Conservation (phyloP, 2,113 vertebrate species). For the Miniopterus natalensis region DNA sequence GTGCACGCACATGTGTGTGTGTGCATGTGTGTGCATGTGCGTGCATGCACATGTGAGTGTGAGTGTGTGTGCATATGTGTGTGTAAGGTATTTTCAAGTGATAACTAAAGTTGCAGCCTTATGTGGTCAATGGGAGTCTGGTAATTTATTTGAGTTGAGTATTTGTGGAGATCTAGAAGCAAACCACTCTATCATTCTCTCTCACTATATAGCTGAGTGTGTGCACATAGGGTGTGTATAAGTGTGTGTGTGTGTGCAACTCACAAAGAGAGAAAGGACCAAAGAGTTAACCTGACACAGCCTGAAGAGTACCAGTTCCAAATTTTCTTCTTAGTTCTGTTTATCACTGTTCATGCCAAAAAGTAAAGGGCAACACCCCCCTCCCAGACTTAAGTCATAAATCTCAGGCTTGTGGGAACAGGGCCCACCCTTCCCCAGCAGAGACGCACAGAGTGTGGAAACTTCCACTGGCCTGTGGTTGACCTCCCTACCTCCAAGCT, state of each 20-base stretch:
- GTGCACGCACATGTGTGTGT: neutral
- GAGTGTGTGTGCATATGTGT: neutral
- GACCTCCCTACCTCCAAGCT: constrained; percentile 75
- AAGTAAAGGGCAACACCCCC: constrained; percentile 45
- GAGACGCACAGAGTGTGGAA: constrained; percentile 72
- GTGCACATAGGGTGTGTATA: neutral
- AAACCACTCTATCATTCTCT: neutral
- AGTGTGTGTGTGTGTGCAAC: too few species aligned
- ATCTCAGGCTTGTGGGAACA: constrained; percentile 75
- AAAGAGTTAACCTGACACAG: neutral
- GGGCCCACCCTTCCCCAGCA: constrained; percentile 71
- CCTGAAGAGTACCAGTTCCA: constrained; percentile 1
- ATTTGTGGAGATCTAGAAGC: neutral
- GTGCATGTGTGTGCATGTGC: neutral
- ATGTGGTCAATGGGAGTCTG: neutral
- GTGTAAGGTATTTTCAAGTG: neutral
- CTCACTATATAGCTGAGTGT: constrained; percentile 15
- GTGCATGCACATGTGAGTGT: too few species aligned
- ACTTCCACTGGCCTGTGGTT: constrained; percentile 78
- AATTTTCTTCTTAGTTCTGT: constrained; percentile 53
- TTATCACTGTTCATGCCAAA: constrained; percentile 61
- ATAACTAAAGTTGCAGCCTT: neutral
- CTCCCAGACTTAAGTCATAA: constrained; percentile 78
- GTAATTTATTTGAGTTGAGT: constrained; percentile 2
- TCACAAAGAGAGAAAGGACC: neutral